A percentile compares a stretch with the other conserved stretches of the same genome.
These are phyloP conservation scores for Pollenia angustigena DNA, from an alignment of 2,888 invertebrate genomes.

Conservation along the genomic window DNA sequence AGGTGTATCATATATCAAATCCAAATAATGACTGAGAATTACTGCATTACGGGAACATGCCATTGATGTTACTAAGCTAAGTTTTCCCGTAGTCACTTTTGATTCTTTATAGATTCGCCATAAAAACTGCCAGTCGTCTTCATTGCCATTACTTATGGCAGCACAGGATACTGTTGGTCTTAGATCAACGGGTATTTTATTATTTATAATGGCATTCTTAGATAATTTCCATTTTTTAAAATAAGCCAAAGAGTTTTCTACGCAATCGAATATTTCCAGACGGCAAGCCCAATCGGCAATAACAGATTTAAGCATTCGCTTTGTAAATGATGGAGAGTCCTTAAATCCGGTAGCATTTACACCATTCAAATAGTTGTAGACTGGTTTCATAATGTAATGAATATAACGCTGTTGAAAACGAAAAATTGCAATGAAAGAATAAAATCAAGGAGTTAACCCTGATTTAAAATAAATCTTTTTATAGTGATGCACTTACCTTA, in stretches of 20 bases:
- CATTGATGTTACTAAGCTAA: conserved; percentile 87
- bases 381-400: conserved; percentile 87
- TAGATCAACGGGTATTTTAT: conserved; percentile 89
- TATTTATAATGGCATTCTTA: conserved; percentile 85
- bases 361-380: conserved; percentile 87
- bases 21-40: conserved; percentile 86
- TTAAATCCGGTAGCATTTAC: conserved; percentile 82
- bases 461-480: neutral
- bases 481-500: conserved; percentile 84
- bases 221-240: conserved; percentile 87
- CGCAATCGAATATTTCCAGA: conserved; percentile 87
- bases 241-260: conserved; percentile 86
- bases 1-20: conserved; percentile 87
- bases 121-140: conserved; percentile 90
- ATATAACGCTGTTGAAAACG: conserved; percentile 86
- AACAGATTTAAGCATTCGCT: conserved; percentile 87
- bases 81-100: conserved; percentile 89
- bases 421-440: neutral
- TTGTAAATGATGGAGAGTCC: conserved; percentile 84
- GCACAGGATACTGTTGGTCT: conserved; percentile 90
- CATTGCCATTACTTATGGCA: conserved; percentile 88
- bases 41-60: conserved; percentile 86
- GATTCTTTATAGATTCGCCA: conserved; percentile 87
- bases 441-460: neutral
- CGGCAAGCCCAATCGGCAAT: conserved; percentile 86